Evolutionary conservation across 1,140 invertebrate genomes (phyloP).

Genomic region (Drosophila tropicalis): DNA sequence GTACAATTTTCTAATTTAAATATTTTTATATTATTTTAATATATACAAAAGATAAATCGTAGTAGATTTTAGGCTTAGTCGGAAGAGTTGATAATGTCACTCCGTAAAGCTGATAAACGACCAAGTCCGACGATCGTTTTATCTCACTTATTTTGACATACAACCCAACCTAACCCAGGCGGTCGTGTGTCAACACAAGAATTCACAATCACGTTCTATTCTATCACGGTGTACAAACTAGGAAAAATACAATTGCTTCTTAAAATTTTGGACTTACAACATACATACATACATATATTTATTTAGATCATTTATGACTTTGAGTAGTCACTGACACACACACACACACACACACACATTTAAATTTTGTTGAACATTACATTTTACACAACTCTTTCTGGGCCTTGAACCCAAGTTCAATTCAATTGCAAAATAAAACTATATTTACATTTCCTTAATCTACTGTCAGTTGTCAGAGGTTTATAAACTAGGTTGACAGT

Average conservation of each 20-base stretch:
- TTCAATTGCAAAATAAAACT: slow-evolving; percentile 18
- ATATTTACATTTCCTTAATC: slow-evolving; percentile 23
- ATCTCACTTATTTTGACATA: slow-evolving; percentile 49
- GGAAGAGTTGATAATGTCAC: slow-evolving; percentile 71
- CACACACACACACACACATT: slow-evolving; percentile 8
- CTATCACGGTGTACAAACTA: background rate
- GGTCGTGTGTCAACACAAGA: slow-evolving; percentile 55
- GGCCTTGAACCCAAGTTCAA: slow-evolving; percentile 67
- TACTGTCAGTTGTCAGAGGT: slow-evolving; percentile 2
- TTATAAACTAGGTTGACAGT: slow-evolving; percentile 13
- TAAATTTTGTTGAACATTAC: background rate
- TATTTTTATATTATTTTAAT: slow-evolving; percentile 60
- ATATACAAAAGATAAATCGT: slow-evolving; percentile 30
- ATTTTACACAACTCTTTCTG: slow-evolving; percentile 32
- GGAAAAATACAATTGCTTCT: background rate
- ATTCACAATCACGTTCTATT: background rate
- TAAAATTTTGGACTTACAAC: background rate
- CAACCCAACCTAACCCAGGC: slow-evolving; percentile 7
- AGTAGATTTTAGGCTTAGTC: slow-evolving; percentile 73
- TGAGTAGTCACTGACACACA: no score
- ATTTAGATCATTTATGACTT: background rate
- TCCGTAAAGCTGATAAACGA: slow-evolving; percentile 60
- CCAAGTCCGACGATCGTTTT: slow-evolving; percentile 45
- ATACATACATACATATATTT: slow-evolving; percentile 7
- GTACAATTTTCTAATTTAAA: slow-evolving; percentile 60